phyloP scores from a whole-genome alignment of 2,888 invertebrate genomes.

The Hydropsyche betteni region DNA sequence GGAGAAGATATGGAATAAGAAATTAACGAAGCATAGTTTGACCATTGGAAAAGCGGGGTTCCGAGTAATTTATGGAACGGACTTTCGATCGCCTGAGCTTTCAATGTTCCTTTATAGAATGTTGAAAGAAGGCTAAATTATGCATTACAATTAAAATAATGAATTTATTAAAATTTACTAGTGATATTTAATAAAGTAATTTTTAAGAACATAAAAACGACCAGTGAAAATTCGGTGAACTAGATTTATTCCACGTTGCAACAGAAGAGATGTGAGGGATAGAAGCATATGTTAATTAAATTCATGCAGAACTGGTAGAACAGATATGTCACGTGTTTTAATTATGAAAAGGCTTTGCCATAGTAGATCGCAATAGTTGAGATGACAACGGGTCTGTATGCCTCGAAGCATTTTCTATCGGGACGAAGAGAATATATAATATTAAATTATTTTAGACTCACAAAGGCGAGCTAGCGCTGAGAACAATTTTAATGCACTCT shows the following conservation, averaged over 20 bases:
- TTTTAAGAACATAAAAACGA: too few relatives aligned
- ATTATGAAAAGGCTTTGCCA: constrained; percentile 19
- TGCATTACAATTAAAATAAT: not conserved
- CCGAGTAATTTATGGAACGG: not conserved
- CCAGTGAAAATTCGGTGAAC: too few relatives aligned
- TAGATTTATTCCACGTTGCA: too few relatives aligned
- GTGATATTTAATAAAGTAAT: too few relatives aligned
- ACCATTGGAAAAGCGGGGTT: not conserved
- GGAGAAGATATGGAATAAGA: constrained; percentile 1
- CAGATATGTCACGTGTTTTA: constrained; percentile 16
- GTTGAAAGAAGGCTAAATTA: not conserved
- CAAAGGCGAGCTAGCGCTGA: not conserved
- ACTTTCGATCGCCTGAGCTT: not conserved
- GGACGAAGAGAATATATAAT: not conserved
- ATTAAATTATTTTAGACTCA: constrained; percentile 24
- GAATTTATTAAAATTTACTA: not conserved
- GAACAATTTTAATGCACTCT: constrained; percentile 10
- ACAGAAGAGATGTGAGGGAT: too few relatives aligned
- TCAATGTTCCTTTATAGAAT: not conserved
- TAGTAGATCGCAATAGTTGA: not conserved
- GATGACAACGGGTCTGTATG: constrained; percentile 9
- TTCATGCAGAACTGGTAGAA: not conserved
- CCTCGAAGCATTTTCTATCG: constrained; percentile 14
- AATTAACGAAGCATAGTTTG: not conserved
- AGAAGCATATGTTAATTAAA: constrained; percentile 7